A percentile compares a stretch with the other conserved stretches of the same genome.
phyloP scores from a whole-genome alignment of 2,797 vertebrate species.

The Phataginus tricuspis region DNA sequence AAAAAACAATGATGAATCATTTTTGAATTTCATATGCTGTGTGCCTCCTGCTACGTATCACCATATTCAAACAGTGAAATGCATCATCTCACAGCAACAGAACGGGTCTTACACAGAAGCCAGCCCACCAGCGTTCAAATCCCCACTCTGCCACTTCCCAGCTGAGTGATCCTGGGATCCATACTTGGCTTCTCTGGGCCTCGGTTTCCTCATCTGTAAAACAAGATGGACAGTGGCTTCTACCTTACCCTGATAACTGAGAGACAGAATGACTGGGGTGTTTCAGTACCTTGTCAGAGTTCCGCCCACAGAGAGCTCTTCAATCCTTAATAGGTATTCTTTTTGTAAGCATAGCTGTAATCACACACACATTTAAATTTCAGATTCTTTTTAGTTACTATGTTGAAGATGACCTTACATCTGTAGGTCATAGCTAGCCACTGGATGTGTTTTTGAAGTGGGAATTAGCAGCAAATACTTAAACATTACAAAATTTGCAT shows the following conservation, averaged over 20 bases:
- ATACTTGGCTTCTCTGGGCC: background rate
- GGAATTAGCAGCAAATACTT: background rate
- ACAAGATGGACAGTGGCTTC: background rate
- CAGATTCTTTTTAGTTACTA: background rate
- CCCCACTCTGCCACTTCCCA: background rate
- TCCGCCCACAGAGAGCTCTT: background rate
- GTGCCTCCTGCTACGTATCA: background rate
- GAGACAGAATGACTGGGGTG: background rate
- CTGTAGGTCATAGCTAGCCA: background rate
- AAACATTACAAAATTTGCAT: background rate
- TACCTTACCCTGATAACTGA: background rate
- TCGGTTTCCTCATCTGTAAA: background rate
- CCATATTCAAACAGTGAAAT: background rate
- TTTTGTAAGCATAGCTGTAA: background rate
- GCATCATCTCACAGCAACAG: background rate
- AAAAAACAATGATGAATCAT: background rate
- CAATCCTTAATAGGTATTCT: background rate
- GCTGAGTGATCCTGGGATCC: background rate
- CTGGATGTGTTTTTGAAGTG: background rate
- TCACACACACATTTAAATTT: background rate
- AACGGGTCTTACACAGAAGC: accelerated
- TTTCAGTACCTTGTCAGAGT: background rate
- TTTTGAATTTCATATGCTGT: background rate
- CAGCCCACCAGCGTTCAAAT: background rate
- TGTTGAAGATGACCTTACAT: background rate